Base-by-base conservation (phyloP, 1,140 invertebrate genomes). In the Pantala flavescens region DNA sequence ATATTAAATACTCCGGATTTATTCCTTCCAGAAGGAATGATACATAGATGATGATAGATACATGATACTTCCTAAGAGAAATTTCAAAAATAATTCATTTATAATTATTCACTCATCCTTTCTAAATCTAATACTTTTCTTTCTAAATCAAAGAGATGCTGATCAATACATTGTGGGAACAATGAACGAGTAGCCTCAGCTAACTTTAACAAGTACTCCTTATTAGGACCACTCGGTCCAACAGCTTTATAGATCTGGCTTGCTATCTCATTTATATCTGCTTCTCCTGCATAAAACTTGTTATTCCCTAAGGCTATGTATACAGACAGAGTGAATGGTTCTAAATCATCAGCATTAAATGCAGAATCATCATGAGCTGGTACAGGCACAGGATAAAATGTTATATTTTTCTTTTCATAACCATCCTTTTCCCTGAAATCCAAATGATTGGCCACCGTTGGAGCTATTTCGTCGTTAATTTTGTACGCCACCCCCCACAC, bases 401-500 rank as follows among this genome's bases (percentile, higher is more conserved):
- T 81, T 5, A 92, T 85, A 42, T 79, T 84, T 80, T 86, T 86
- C 75, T 91, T 88, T 71, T 87, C 84, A 80, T 96, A 96, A n/a
- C 94, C 93, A 82, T 90, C 93, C 80, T 94, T 95, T 84, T 98
- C 96, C 80, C 96, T 84, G 79, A 89, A 91, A 80, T 98, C 95
- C 74, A 98, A 84, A 81, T 97, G 92, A 70, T 89, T 84, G 7
- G 90, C 85, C 0, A 97, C 94, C 77, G 84, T 79, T 12, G 89
- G 86, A 77, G 88, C 86, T 76, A 96, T 87, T 43, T 88, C 81
- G 0, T 84, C 79, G 1, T 86, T 85, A 79, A 98, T 95, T 83
- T 93, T 89, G 82, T 97, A 98, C 0, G 95, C 95, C 19, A 97
- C 85, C 55, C 96, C 96, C 89, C 93, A 98, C 0, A 98, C 95